Base-by-base conservation (phyloP, 2,888 invertebrate genomes). In the Platynereis dumerilii region DNA sequence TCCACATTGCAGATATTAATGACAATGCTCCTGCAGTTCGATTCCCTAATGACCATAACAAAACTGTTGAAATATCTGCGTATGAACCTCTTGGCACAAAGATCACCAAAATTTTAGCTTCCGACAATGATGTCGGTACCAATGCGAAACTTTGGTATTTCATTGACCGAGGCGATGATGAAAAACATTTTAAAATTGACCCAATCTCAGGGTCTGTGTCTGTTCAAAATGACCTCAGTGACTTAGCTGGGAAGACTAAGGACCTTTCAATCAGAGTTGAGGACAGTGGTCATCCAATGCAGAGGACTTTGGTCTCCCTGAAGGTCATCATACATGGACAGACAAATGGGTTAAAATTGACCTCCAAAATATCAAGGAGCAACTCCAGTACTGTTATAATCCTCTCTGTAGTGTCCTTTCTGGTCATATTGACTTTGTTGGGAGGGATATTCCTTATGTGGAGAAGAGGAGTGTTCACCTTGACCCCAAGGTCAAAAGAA, bases 81-180 rank as follows among this genome's bases (percentile, higher is more conserved):
- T n/a, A 20, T n/a, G n/a, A 20, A 22, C 48, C 48, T 12, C 20
- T 48, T 48, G 48, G 48, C 22, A 20, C n/a, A 10, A 48, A 22
- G 22, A 48, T 48, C 17, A 22, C 48, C n/a, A 48, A n/a, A 20
- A 22, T 48, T 5, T 20, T 20, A n/a, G 48, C 48, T 17, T 10
- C n/a, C 5, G 48, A 48, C 17, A 7, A n/a, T 20, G 48, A 48
- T n/a, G n/a, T 22, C 5, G 48, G 48, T n/a, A n/a, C 48, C 3
- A 48, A 48, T 48, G 48, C 48, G 3, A 48, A 48, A 48, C n/a
- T 48, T 12, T 20, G n/a, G 20, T 48, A 48, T 22, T n/a, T 20
- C 20, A 48, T 48, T 22, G 63, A 68, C 2, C 60, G 69, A 56
- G 48, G 48, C 5, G 22, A 48, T 48, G n/a, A 66, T 22, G 22